phyloP scores from a whole-genome alignment of 2,797 vertebrate species.

The Periophthalmus magnuspinnatus region DNA sequence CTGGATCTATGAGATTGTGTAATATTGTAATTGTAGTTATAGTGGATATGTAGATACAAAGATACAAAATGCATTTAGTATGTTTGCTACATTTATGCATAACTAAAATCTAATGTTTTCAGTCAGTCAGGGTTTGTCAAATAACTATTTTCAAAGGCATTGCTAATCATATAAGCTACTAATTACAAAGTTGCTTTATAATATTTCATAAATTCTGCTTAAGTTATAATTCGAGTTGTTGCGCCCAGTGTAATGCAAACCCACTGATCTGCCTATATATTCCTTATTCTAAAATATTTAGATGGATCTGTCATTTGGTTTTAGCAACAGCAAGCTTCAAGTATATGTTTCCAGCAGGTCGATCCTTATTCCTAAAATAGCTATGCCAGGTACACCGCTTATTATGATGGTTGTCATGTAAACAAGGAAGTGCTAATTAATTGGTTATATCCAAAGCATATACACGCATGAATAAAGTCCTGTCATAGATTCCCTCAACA shows the following conservation, averaged over 20 bases:
- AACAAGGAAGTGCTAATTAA: conserved; percentile 32
- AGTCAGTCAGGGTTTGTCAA: background rate
- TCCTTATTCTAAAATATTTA: background rate
- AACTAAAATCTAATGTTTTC: background rate
- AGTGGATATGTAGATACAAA: background rate
- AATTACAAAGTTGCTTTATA: background rate
- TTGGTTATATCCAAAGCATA: conserved; percentile 50
- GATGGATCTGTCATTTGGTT: background rate
- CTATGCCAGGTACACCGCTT: conserved; percentile 40
- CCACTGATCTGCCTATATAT: background rate
- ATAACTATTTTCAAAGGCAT: background rate
- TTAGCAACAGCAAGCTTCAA: background rate
- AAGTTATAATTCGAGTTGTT: background rate
- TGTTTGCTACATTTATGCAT: background rate
- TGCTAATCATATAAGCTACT: background rate
- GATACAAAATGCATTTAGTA: background rate
- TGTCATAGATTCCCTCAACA: conserved; percentile 17
- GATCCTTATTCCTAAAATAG: background rate
- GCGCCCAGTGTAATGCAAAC: background rate
- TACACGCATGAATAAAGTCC: conserved; percentile 21
- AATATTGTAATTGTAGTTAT: no score
- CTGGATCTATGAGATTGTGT: background rate
- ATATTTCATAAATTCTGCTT: background rate
- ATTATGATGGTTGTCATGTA: conserved; percentile 61
- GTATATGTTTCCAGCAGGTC: background rate